Evolutionary conservation across 2,113 vertebrate genomes (phyloP).

Genomic region (Eidolon helvum): DNA sequence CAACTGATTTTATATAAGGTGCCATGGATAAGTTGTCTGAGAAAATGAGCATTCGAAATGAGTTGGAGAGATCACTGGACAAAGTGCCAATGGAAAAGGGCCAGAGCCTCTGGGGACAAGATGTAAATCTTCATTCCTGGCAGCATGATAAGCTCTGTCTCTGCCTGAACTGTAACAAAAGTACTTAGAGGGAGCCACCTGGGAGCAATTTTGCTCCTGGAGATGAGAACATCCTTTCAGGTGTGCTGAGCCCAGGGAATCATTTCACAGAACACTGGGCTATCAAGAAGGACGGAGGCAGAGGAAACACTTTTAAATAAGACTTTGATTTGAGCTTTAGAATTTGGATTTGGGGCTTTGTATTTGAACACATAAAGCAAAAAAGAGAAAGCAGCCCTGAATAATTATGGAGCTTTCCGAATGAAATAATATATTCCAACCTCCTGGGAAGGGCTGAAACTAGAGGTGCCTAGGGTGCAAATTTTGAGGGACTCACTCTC

Average conservation of each 20-base stretch:
- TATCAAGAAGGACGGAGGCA: neutral
- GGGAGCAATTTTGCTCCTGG: neutral
- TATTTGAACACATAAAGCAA: neutral
- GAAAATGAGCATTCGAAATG: neutral
- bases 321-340: neutral
- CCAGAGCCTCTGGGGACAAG: neutral
- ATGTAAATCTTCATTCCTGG: neutral
- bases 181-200: neutral
- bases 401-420: neutral
- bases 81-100: neutral
- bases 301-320: neutral
- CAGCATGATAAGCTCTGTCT: neutral
- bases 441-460: neutral
- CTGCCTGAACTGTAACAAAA: neutral
- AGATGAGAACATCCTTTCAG: neutral
- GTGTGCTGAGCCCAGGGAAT: neutral
- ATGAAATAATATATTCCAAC: neutral
- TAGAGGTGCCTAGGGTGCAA: neutral
- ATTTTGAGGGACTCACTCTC: neutral
- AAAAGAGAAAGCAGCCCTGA: neutral
- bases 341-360: conserved; percentile 19
- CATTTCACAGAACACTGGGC: neutral
- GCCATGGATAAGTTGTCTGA: neutral
- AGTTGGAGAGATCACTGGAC: neutral
- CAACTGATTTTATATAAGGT: neutral